phyloP scores from a whole-genome alignment of 1,140 invertebrate genomes.

The Ips typographus region DNA sequence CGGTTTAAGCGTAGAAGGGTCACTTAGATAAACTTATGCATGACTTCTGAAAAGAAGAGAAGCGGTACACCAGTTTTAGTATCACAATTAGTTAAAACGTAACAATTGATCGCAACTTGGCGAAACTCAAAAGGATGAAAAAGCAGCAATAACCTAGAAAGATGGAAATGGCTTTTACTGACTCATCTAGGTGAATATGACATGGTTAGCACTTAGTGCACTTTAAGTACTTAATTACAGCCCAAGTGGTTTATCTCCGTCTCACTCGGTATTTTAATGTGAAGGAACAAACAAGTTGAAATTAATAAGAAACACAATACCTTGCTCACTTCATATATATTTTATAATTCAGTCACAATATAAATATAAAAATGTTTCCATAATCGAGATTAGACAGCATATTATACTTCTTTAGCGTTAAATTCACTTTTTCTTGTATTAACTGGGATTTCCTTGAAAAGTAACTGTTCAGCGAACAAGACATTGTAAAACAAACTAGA shows the following conservation, averaged over 20 bases:
- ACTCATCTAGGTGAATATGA: neutral
- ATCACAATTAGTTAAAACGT: neutral
- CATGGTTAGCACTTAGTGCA: slow-evolving; percentile 7
- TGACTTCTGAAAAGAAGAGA: slow-evolving; percentile 32
- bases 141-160: slow-evolving; percentile 29
- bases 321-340: slow-evolving; percentile 41
- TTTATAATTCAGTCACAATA: slow-evolving; percentile 26
- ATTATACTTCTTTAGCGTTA: no score
- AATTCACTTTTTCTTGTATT: no score
- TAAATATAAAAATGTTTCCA: no score
- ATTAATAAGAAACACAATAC: slow-evolving; percentile 29
- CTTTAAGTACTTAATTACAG: no score
- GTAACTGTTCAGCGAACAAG: no score
- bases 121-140: slow-evolving; percentile 18
- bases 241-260: no score
- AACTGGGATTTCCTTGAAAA: no score
- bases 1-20: no score
- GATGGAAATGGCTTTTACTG: slow-evolving; percentile 9
- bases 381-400: no score
- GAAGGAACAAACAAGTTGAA: neutral
- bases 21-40: slow-evolving; percentile 30
- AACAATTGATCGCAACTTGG: slow-evolving; percentile 4
- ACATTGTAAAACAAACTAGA: no score
- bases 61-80: neutral
- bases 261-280: no score